Base-by-base conservation (phyloP, 2,797 vertebrate species). In the Peromyscus aztecus region DNA sequence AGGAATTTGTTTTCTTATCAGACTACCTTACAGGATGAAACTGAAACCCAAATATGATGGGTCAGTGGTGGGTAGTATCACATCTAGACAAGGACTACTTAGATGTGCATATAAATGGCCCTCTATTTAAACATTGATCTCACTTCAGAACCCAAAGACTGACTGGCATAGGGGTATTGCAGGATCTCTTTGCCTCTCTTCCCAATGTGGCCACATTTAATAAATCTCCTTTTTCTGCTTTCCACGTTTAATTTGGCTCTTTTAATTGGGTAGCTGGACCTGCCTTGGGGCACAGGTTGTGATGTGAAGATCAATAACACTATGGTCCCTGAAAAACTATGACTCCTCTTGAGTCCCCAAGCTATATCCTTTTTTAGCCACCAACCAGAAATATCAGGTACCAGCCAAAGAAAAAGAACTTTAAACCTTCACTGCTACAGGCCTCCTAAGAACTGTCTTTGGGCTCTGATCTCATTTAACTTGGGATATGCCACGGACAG, bases 361-460 rank as follows among this genome's bases (percentile, higher is more conserved):
- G 76, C 37, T 94, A 46, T 12, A 55, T 37, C 4, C 11, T 75
- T 59, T 87, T 85, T 49, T 61, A 37, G 90, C 17, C n/a, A 85
- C 21, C 21, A 95, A 80, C 14, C 77, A 59, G 61, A 92, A 95
- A 59, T 34, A 90, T 37, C 24, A 89, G 29, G 55, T 65, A 86
- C 37, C 37, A 89, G n/a, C 0, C 17, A 92, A 76, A 94, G 31
- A 75, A 93, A 86, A 84, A 61, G 14, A 17, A 49, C 61, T 88
- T 88, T 75, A 8, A 90, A 71, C 63, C 23, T 65, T 55, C 19
- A 77, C 31, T 84, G 37, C 89, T 92, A 84, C 2, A 91, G 14
- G 27, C 0, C 40, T 61, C 73, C 43, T 10, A 65, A 52, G 59
- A 77, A 57, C 1, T 94, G 55, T 88, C 37, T 23, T 52, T 67